Evolutionary conservation across 1,140 invertebrate genomes (phyloP).

Genomic region (Cyrtorhinus lividipennis): DNA sequence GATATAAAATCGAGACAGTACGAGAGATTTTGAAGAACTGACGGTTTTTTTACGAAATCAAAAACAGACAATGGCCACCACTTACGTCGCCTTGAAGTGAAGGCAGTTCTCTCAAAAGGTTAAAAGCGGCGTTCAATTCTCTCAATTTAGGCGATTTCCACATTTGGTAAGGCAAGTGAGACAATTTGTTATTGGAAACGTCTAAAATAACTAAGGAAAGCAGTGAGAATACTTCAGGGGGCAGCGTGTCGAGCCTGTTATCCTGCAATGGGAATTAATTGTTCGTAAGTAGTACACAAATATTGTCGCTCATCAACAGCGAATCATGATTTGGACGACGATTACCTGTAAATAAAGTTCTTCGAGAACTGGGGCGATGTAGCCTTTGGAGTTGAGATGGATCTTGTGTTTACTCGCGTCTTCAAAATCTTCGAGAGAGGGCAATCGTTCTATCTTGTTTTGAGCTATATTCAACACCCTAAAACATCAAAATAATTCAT

Average conservation of each 20-base stretch:
- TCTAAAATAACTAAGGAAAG: conserved; percentile 69
- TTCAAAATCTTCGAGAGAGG: conserved; percentile 33
- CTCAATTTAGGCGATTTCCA: conserved; percentile 81
- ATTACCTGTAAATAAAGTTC: conserved; percentile 57
- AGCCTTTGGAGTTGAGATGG: conserved; percentile 30
- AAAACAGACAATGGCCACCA: neutral
- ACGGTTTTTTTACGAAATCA: too few species aligned
- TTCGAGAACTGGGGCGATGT: conserved; percentile 61
- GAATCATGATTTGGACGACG: neutral
- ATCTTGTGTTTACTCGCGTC: conserved; percentile 21
- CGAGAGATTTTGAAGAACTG: too few species aligned
- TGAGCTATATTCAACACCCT: conserved; percentile 72
- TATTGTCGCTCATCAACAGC: neutral
- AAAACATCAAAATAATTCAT: conserved; percentile 23
- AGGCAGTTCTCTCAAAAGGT: conserved; percentile 72
- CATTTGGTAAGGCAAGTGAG: conserved; percentile 63
- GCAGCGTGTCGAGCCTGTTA: conserved; percentile 67
- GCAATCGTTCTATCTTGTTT: conserved; percentile 67
- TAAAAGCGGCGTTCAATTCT: conserved; percentile 83
- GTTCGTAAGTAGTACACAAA: neutral
- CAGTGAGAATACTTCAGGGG: conserved; percentile 64
- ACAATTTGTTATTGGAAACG: conserved; percentile 88
- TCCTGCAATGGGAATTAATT: conserved; percentile 44
- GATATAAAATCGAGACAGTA: conserved; percentile 9
- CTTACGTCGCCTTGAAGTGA: conserved; percentile 29